Base-by-base conservation (phyloP, 2,797 vertebrate species). In the Dendrocincla fuliginosa region DNA sequence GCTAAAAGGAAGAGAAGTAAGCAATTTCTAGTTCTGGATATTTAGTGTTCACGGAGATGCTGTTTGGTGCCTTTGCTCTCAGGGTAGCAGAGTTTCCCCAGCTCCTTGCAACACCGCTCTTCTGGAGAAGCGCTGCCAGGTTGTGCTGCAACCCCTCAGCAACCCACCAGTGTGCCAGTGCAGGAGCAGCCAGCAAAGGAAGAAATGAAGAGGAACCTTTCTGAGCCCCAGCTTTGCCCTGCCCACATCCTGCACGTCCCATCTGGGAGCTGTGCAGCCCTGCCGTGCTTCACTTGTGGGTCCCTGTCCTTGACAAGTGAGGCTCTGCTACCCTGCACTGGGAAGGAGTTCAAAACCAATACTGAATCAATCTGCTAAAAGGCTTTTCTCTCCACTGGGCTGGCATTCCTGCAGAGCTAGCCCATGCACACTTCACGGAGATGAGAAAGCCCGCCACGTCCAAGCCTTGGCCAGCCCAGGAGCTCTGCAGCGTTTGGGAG, bases 361-460 rank as follows among this genome's bases (percentile, higher is more conserved):
- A 97, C 95, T 86, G 90, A 97, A 98, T 98, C 98, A 98, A 98
- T 98, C 98, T 97, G 90, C 98, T 98, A 97, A 98, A 93, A 98
- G 98, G 96, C 98, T 98, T 98, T 98, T 98, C 98, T 98, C 97
- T 94, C 98, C 97, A 96, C 95, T 95, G 68, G 98, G 97, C 96
- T 98, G 97, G 97, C 53, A 67, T 95, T 92, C 97, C 89, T 4
- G 5, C 42, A 63, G 84, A 46, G 96, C 95, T 96, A 95, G 88
- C 96, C 96, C 67, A 89, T n/a, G 28, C 94, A 92, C 89, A 97
- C 93, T 97, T 97, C 96, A 93, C 96, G 96, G 98, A 97, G 96
- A 95, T 93, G 94, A 65, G 53, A 69, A 13, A 2, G 11, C 41
- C 11, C 13, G 6, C 30, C 5, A 2, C 1, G 1, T 7, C 55